A percentile compares a stretch with the other conserved stretches of the same genome.
Conservation (phyloP, 2,888 invertebrate genomes). For the Plebejus anna region DNA sequence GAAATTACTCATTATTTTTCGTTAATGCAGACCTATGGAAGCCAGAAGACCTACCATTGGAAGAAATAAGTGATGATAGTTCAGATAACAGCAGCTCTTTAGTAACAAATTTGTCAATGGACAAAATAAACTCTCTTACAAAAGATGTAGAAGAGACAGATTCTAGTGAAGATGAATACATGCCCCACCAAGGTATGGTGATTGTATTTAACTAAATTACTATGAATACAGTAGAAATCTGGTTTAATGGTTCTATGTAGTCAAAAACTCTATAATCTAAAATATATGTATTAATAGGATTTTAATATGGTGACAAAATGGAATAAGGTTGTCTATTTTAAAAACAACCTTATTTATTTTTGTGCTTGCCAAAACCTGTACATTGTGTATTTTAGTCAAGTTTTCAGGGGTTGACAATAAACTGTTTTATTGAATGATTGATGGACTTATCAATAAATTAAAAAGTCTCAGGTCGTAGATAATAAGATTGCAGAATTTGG, state of each 20-base stretch:
- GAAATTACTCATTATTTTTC: neutral
- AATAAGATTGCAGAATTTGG: too few species aligned
- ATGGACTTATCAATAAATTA: too few species aligned
- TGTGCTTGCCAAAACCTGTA: too few species aligned
- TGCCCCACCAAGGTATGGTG: slow-evolving; percentile 64
- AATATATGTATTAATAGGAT: too few species aligned
- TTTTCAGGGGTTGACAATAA: too few species aligned
- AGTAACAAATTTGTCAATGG: slow-evolving; percentile 65
- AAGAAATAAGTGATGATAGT: slow-evolving; percentile 71
- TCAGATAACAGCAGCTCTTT: slow-evolving; percentile 71
- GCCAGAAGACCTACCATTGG: slow-evolving; percentile 65
- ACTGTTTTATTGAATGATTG: too few species aligned
- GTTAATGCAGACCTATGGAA: slow-evolving; percentile 63
- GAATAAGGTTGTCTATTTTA: too few species aligned
- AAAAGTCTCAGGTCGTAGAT: too few species aligned
- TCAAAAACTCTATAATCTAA: too few species aligned
- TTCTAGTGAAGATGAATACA: slow-evolving; percentile 75
- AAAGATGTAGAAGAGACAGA: slow-evolving; percentile 66
- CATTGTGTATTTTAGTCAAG: too few species aligned
- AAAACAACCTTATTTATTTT: too few species aligned
- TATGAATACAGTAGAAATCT: neutral
- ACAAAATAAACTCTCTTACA: slow-evolving; percentile 61
- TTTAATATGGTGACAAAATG: too few species aligned
- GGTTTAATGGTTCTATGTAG: neutral
- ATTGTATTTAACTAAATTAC: neutral